Percentiles rank a stretch among this genome's conserved stretches.
Conservation (phyloP, 2,113 vertebrate species). For the Elephantulus edwardii region DNA sequence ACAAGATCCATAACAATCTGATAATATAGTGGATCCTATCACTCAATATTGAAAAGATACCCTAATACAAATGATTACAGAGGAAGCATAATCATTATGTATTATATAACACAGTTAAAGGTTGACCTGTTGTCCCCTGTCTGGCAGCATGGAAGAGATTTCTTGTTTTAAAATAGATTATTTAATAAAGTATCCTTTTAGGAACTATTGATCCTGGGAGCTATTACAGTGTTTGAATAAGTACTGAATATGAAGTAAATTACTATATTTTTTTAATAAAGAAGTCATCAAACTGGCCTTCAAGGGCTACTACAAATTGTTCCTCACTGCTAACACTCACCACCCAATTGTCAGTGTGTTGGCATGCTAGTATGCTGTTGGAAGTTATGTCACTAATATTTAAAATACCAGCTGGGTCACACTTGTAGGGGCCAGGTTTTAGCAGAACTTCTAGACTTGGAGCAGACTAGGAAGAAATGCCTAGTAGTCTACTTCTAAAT, state of each 20-base stretch:
- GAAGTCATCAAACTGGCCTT: not conserved
- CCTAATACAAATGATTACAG: not conserved
- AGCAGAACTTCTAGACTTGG: not conserved
- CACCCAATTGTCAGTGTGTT: not conserved
- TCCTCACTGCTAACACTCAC: not conserved
- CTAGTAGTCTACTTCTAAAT: not conserved
- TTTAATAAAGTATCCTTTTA: not conserved
- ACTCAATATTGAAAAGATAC: constrained; percentile 4
- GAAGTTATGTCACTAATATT: not conserved
- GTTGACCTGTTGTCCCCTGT: not conserved
- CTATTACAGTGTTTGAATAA: not conserved
- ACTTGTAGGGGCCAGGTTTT: not conserved
- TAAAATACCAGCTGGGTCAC: not conserved
- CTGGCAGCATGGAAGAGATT: not conserved
- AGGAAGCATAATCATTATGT: not conserved
- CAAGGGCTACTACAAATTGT: not conserved
- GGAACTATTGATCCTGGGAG: not conserved
- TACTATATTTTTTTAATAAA: not conserved
- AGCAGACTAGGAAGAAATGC: not conserved
- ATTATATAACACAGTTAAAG: constrained; percentile 60
- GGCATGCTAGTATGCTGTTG: not conserved
- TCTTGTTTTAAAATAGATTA: constrained; percentile 8
- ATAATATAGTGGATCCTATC: not conserved
- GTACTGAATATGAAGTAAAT: not conserved
- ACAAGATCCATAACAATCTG: not conserved